A percentile compares a stretch with the other conserved stretches of the same genome.
Conservation (phyloP, 2,797 vertebrate genomes). For the Sebastes ruberrimus region DNA sequence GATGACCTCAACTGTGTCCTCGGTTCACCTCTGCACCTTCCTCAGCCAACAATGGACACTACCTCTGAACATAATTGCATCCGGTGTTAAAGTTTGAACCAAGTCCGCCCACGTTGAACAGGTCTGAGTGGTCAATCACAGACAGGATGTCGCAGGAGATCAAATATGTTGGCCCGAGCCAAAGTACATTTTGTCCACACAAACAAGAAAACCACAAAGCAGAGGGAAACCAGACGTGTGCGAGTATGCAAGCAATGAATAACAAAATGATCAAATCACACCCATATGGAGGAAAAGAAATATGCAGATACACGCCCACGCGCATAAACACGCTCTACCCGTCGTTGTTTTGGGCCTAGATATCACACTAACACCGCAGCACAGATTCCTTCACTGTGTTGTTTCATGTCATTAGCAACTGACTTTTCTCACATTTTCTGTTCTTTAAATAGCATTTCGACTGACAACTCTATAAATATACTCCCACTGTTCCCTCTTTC, state of each 20-base stretch:
- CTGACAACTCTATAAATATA: constrained; percentile 45
- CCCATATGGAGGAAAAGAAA: constrained; percentile 32
- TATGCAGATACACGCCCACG: constrained; percentile 35
- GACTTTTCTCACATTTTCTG: constrained; percentile 17
- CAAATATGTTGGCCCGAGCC: constrained; percentile 24
- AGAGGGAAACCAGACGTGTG: constrained; percentile 45
- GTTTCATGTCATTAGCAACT: constrained; percentile 12
- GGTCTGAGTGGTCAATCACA: background rate
- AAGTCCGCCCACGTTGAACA: background rate
- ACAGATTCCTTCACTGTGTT: background rate
- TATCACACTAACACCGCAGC: background rate
- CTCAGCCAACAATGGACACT: background rate
- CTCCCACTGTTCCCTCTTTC: constrained; percentile 21
- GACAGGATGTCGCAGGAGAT: background rate
- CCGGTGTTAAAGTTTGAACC: background rate
- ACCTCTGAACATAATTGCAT: constrained; percentile 6
- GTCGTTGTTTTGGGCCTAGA: background rate
- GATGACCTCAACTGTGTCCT: constrained; percentile 49
- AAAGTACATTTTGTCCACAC: constrained; percentile 66
- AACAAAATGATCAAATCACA: constrained; percentile 58
- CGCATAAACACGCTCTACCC: constrained; percentile 12
- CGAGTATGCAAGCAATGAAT: constrained; percentile 45
- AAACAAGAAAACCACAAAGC: constrained; percentile 75
- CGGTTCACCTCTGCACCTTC: constrained; percentile 40
- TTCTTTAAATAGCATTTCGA: constrained; percentile 49